Evolutionary conservation across 2,797 vertebrate species (phyloP).

Genomic region (Tapera naevia): DNA sequence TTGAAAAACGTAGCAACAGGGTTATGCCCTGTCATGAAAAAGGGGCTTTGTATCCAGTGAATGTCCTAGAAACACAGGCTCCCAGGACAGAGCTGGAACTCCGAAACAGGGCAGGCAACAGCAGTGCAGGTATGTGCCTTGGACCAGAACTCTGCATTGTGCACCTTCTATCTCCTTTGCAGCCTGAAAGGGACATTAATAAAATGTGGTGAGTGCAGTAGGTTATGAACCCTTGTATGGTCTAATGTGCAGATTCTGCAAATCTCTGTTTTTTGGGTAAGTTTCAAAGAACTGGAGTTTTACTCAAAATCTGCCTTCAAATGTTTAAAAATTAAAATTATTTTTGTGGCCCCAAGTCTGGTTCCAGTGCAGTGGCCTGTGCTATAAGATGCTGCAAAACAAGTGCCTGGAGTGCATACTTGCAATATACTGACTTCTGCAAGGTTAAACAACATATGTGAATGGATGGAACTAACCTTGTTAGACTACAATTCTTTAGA

Average conservation of each 20-base stretch:
- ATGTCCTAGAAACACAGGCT: neutral
- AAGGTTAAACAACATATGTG: neutral
- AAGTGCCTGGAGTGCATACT: neutral
- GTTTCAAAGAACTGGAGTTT: neutral
- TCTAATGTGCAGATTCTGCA: neutral
- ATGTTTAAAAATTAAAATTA: neutral
- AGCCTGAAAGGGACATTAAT: neutral
- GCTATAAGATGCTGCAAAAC: neutral
- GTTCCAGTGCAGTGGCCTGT: neutral
- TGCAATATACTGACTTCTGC: neutral
- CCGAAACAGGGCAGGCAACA: neutral
- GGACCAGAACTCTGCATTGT: neutral
- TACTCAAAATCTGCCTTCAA: neutral
- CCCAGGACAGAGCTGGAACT: neutral
- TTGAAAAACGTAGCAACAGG: neutral
- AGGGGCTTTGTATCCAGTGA: neutral
- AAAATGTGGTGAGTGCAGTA: neutral
- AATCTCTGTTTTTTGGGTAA: neutral
- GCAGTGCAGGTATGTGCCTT: neutral
- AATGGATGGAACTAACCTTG: neutral
- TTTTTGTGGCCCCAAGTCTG: neutral
- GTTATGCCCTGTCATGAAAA: neutral
- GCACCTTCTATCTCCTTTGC: neutral
- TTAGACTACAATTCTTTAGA: neutral
- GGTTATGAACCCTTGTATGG: neutral